phyloP scores from a whole-genome alignment of 2,797 vertebrate species.

The Manis crassicaudata region DNA sequence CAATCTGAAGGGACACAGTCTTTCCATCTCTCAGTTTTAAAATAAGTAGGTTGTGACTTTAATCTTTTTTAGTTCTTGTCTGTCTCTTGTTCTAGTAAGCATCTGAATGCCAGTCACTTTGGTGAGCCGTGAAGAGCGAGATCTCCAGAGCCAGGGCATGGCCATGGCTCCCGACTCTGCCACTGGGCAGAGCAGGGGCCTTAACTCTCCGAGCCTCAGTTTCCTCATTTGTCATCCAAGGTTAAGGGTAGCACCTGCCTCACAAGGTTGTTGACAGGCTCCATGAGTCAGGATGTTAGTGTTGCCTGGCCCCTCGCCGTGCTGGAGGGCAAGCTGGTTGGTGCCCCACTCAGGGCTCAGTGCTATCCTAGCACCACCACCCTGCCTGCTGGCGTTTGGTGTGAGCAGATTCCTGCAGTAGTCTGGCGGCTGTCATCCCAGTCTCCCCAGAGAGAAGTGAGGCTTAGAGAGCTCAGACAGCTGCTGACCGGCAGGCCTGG shows the following conservation, averaged over 20 bases:
- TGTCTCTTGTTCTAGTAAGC: accelerated
- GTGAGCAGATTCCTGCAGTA: not conserved
- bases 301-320: not conserved
- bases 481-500: not conserved
- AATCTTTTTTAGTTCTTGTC: not conserved
- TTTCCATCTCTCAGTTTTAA: not conserved
- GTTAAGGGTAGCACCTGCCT: not conserved
- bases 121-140: too few species aligned
- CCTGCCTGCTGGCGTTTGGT: too few species aligned
- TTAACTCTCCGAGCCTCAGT: accelerated
- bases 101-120: accelerated
- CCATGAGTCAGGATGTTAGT: not conserved
- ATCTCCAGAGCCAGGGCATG: not conserved
- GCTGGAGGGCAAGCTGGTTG: not conserved
- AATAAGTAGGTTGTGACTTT: not conserved
- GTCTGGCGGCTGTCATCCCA: too few species aligned
- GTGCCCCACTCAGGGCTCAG: not conserved
- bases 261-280: not conserved
- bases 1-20: not conserved
- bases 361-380: too few species aligned
- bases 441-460: not conserved
- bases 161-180: not conserved
- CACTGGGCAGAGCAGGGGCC: not conserved
- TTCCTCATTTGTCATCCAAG: not conserved
- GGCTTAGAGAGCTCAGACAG: not conserved